Conservation (phyloP, 2,797 vertebrate genomes). For the Megalops cyprinoides region DNA sequence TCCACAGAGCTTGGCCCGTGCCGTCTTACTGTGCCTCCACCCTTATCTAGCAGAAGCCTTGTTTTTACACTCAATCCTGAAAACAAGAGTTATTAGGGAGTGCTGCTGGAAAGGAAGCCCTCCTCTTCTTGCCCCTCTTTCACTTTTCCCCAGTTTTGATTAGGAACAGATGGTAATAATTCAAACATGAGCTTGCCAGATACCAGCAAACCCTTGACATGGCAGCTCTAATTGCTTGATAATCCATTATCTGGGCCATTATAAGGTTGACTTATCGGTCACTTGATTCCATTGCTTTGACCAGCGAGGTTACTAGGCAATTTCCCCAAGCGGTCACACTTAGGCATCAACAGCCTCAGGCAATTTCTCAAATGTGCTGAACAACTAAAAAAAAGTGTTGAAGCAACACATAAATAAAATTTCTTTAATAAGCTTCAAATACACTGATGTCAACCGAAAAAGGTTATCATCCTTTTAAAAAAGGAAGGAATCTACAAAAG, state of each 20-base stretch:
- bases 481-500: no score
- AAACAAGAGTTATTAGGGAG: constrained; percentile 19
- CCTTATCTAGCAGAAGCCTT: neutral
- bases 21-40: neutral
- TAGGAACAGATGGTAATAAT: neutral
- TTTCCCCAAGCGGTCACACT: neutral
- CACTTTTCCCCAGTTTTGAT: constrained; percentile 1
- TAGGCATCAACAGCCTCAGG: no score
- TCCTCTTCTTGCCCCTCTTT: neutral
- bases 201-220: constrained; percentile 15
- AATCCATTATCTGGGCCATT: neutral
- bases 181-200: neutral
- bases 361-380: no score
- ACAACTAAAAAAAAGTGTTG: no score
- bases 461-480: no score
- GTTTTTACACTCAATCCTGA: neutral
- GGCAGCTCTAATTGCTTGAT: neutral
- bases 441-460: no score
- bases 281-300: neutral
- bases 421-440: no score
- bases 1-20: neutral
- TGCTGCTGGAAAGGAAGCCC: constrained; percentile 10
- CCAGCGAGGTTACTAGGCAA: neutral
- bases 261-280: neutral
- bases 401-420: no score